Percentiles rank a stretch among this genome's conserved stretches.
Conservation (phyloP, 2,113 vertebrate genomes). For the Cyphomyrus discorhynchus region DNA sequence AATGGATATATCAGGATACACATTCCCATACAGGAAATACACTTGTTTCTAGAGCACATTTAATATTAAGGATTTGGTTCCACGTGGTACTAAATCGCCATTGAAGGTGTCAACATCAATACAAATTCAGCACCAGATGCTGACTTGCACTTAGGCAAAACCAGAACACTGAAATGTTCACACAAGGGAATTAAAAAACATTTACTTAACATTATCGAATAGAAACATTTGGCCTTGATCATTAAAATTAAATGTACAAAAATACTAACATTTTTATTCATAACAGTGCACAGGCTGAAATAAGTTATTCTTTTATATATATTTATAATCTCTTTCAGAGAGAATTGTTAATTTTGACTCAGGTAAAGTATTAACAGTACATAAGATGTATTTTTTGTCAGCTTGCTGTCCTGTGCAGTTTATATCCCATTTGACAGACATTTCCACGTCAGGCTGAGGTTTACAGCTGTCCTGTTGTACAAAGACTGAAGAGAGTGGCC, state of each 20-base stretch:
- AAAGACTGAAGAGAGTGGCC: neutral
- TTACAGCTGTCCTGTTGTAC: too few relatives aligned
- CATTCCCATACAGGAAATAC: neutral
- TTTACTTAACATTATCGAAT: neutral
- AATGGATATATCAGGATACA: neutral
- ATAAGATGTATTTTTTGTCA: neutral
- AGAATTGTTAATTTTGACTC: neutral
- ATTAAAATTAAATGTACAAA: slow-evolving; percentile 19
- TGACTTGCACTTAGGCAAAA: slow-evolving; percentile 9
- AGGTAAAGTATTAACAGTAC: neutral
- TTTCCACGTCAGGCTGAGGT: neutral
- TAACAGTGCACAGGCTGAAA: slow-evolving; percentile 14
- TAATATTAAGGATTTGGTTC: slow-evolving; percentile 2
- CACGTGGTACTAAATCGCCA: neutral
- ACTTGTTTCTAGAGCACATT: neutral
- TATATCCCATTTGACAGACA: neutral
- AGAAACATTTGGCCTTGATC: neutral
- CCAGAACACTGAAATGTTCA: neutral
- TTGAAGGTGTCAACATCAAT: neutral
- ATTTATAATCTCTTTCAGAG: neutral
- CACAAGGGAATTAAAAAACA: neutral
- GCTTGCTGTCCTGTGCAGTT: neutral
- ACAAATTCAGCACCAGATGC: neutral
- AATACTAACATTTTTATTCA: slow-evolving; percentile 17
- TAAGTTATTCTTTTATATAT: slow-evolving; percentile 2